Percentiles rank a stretch among this genome's conserved stretches.
Evolutionary conservation across 1,140 invertebrate genomes (phyloP).

Genomic region (Tetramorium alpestre): DNA sequence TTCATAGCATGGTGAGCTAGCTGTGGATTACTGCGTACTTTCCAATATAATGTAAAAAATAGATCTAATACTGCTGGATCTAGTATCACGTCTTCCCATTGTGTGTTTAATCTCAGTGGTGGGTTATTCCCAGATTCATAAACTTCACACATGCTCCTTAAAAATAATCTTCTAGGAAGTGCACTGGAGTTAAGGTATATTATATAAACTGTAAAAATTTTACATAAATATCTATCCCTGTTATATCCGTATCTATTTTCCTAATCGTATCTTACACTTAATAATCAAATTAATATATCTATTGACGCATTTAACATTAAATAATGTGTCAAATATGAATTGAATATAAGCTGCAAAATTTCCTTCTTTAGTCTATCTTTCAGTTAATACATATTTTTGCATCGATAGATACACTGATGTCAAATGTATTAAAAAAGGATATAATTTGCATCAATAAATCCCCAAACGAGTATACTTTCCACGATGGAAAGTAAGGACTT

Average conservation of each 20-base stretch:
- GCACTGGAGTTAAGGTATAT: slow-evolving; percentile 84
- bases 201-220: not conserved
- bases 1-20: slow-evolving; percentile 91
- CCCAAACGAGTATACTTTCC: slow-evolving; percentile 92
- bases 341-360: not conserved
- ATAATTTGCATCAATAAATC: slow-evolving; percentile 89
- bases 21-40: slow-evolving; percentile 91
- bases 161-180: slow-evolving; percentile 89
- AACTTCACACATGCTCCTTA: slow-evolving; percentile 89
- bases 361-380: not conserved
- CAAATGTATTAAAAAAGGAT: slow-evolving; percentile 86
- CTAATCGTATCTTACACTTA: not conserved
- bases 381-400: not conserved
- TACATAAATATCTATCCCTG: not conserved
- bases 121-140: slow-evolving; percentile 89
- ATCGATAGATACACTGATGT: not conserved
- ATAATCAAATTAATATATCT: not conserved
- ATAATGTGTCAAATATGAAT: not conserved
- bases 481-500: slow-evolving; percentile 90
- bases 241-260: not conserved
- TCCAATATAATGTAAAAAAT: slow-evolving; percentile 94
- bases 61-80: slow-evolving; percentile 90
- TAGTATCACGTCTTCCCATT: slow-evolving; percentile 92
- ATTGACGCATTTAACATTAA: not conserved
- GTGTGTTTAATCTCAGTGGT: slow-evolving; percentile 87